Base-by-base conservation (phyloP, 2,888 invertebrate species). In the Brenthis hecate region DNA sequence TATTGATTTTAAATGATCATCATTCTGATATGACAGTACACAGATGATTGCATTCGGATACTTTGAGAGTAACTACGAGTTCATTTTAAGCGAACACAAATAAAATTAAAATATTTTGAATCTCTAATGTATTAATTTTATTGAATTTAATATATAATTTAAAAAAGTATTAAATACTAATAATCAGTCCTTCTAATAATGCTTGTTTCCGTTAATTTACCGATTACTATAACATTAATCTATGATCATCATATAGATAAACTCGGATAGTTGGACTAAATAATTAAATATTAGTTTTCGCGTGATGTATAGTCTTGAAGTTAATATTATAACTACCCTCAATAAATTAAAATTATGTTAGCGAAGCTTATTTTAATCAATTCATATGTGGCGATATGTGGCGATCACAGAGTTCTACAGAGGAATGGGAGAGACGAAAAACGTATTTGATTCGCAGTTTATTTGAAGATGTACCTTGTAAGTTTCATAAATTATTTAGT, bases 11-110 rank as follows among this genome's bases (percentile, higher is more conserved):
- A 60, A 69, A 61, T 50, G 48, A 68, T 48, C 47, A 36, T 57
- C 55, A 71, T 60, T 64, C 58, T 16, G 32, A 56, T 65, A 56
- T 68, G 75, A 76, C 72, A 73, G 69, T 53, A 71, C 32, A 70
- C 75, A 72, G 72, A 74, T 72, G 73, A 71, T 70, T 69, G 14
- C 60, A 61, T n/a, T 73, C 68, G 70, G 73, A 60, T 50, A 50
- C 60, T 32, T 6, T 11, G 13, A 32, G 13, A 2, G 11, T 13
- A 23, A 50, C 19, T 57, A 56, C 19, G 19, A 8, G 4, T 57
- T 36, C 13, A 50, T 14, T n/a, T 51, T 50, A 50, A 14, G 28
- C 23, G 13, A 50, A n/a, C 28, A n/a, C 28, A 51, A 23, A 3
- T 23, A 32, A 11, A 6, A 13, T 61, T 36, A 28, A 14, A 19